phyloP scores from a whole-genome alignment of 2,113 vertebrate species.

The Peromyscus californicus region DNA sequence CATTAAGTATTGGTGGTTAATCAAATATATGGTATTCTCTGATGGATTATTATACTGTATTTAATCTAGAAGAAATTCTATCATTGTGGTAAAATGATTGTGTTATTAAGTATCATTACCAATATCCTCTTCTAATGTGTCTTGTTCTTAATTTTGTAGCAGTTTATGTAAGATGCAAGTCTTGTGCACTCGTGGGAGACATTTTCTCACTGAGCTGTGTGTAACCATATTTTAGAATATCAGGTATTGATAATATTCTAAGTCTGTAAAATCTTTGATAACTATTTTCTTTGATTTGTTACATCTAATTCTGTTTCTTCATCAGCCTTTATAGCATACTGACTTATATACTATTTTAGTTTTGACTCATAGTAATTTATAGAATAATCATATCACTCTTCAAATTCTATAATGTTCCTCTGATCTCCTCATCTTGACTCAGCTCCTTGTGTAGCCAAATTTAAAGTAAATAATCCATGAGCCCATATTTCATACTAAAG shows the following conservation, averaged over 20 bases:
- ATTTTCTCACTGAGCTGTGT: not conserved
- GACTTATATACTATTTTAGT: not conserved
- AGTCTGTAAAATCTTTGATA: not conserved
- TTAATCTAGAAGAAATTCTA: not conserved
- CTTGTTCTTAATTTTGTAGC: not conserved
- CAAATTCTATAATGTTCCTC: not conserved
- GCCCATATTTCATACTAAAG: not conserved
- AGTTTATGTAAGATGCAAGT: too few relatives aligned
- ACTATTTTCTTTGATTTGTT: not conserved
- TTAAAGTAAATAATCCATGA: not conserved
- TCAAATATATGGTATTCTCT: not conserved
- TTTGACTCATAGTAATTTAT: not conserved
- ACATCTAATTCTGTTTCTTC: not conserved
- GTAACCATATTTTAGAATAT: fast-evolving
- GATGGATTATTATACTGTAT: not conserved
- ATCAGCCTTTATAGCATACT: not conserved
- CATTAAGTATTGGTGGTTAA: not conserved
- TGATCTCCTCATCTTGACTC: not conserved
- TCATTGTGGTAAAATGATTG: too few relatives aligned
- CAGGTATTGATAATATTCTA: too few relatives aligned
- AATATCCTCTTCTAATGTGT: not conserved
- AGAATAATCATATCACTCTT: not conserved
- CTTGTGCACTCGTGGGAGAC: not conserved
- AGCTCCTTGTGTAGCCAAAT: not conserved
- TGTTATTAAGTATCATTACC: not conserved